phyloP scores from a whole-genome alignment of 2,113 vertebrate genomes.

The Drymodes brunneopygia region DNA sequence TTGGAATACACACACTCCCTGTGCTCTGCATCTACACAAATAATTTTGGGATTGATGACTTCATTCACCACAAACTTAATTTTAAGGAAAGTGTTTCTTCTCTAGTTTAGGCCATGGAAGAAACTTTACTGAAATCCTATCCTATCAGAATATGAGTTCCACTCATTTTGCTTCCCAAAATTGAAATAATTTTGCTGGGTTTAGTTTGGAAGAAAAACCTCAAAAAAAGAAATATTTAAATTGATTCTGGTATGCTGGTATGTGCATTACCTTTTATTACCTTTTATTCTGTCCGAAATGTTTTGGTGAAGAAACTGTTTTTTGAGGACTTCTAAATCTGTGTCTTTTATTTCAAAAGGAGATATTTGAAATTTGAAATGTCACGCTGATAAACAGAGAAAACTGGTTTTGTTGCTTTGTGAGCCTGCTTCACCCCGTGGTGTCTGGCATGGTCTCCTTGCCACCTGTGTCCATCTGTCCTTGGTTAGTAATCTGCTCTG shows the following conservation, averaged over 20 bases:
- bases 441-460: not conserved
- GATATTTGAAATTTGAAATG: not conserved
- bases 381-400: not conserved
- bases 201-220: not conserved
- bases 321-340: not conserved
- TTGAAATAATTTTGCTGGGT: not conserved
- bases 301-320: not conserved
- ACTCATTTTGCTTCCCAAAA: not conserved
- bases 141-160: not conserved
- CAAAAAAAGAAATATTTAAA: not conserved
- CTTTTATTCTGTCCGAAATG: not conserved
- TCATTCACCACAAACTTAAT: not conserved
- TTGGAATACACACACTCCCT: not conserved
- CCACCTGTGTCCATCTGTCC: conserved; percentile 47
- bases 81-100: not conserved
- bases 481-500: not conserved
- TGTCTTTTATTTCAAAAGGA: not conserved
- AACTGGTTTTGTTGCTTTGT: not conserved
- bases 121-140: not conserved
- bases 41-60: not conserved
- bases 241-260: not conserved
- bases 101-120: not conserved
- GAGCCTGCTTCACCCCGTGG: not conserved
- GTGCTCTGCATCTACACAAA: not conserved
- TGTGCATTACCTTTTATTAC: not conserved